A percentile compares a stretch with the other conserved stretches of the same genome.
These are phyloP conservation scores for Torymus aiolomorphi DNA, from an alignment of 2,888 invertebrate species.

Conservation along the genomic window DNA sequence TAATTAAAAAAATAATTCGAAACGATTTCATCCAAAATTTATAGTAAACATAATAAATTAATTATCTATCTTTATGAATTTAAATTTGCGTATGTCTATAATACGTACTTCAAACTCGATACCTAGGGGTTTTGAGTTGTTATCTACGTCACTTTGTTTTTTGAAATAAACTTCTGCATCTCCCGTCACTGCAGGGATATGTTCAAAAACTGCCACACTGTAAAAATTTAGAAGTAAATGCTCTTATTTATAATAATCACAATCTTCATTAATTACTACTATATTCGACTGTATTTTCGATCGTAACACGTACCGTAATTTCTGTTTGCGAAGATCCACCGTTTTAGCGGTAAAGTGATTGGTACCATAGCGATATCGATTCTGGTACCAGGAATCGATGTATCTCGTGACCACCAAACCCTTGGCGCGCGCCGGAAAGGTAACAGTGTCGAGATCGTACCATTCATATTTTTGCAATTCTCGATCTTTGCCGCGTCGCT, in stretches of 20 bases:
- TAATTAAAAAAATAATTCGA: too few species aligned
- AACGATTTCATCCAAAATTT: too few species aligned
- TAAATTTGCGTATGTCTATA: too few species aligned
- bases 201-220: constrained; percentile 82
- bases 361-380: constrained; percentile 78
- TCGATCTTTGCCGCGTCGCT: constrained; percentile 61
- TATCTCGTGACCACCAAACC: constrained; percentile 79
- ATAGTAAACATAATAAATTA: too few species aligned
- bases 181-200: constrained; percentile 81
- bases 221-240: constrained; percentile 66
- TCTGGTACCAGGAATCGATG: constrained; percentile 83
- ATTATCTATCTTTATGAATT: too few species aligned
- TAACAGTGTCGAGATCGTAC: constrained; percentile 85
- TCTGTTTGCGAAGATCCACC: constrained; percentile 69
- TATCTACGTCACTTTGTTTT: constrained; percentile 38
- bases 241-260: too few species aligned
- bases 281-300: background rate
- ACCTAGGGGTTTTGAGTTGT: constrained; percentile 74
- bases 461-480: constrained; percentile 74
- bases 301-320: constrained; percentile 64
- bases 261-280: too few species aligned
- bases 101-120: constrained; percentile 83
- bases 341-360: constrained; percentile 74
- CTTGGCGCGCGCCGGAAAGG: constrained; percentile 82
- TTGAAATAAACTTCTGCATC: constrained; percentile 64